Evolutionary conservation across 2,113 vertebrate species (phyloP).

Genomic region (Perca flavescens): DNA sequence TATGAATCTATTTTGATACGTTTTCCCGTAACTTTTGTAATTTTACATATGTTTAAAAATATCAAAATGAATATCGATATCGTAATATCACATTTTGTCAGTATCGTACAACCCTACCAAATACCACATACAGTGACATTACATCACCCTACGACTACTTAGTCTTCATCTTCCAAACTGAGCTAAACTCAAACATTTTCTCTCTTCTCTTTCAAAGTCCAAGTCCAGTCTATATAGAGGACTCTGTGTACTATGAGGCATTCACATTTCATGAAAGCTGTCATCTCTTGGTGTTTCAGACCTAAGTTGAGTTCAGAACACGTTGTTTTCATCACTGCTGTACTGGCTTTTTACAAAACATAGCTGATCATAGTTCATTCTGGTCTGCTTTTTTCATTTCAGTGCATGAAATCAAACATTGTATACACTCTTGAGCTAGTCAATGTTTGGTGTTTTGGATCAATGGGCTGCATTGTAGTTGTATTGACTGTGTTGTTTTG

Average conservation of each 20-base stretch:
- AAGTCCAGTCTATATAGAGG: slow-evolving; percentile 9
- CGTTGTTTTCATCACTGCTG: neutral
- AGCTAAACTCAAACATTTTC: slow-evolving; percentile 29
- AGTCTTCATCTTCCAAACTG: slow-evolving; percentile 26
- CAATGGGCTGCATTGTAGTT: neutral
- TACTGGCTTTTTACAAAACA: neutral
- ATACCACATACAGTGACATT: slow-evolving; percentile 7
- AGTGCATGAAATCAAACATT: slow-evolving; percentile 5
- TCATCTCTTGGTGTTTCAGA: slow-evolving; percentile 20
- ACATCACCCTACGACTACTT: neutral
- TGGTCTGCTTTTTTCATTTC: slow-evolving; percentile 3
- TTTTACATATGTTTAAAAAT: no score
- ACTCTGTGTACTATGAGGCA: slow-evolving; percentile 3
- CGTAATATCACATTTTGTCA: no score
- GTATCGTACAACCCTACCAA: neutral
- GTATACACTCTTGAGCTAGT: no score
- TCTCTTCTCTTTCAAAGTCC: slow-evolving; percentile 31
- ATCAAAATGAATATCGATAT: no score
- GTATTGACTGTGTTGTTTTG: neutral
- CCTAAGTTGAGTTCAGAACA: slow-evolving; percentile 3
- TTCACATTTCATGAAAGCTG: slow-evolving; percentile 33
- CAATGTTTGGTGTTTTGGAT: neutral
- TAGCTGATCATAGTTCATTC: neutral
- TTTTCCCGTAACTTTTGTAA: no score
- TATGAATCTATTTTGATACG: no score